Base-by-base conservation (phyloP, 2,113 vertebrate genomes). In the Propithecus coquereli region DNA sequence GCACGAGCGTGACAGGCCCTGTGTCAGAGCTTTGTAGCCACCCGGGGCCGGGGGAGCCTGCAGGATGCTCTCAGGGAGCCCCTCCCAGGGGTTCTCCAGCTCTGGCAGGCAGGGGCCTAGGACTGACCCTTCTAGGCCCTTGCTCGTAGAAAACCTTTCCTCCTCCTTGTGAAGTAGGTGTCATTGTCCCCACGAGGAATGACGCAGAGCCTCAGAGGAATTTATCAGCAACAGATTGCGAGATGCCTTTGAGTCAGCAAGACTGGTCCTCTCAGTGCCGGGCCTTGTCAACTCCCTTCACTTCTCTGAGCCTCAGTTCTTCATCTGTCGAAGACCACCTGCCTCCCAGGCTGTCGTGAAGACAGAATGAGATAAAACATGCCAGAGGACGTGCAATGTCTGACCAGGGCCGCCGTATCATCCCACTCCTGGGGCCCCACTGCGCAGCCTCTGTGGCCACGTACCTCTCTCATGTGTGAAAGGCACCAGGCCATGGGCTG, bases 1-100 rank as follows among this genome's bases (percentile, higher is more conserved):
- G 96, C 96, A 96, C 1, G 43, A 96, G 97, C 57, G 7, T 96
- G 97, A 94, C 91, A 47, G 27, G 57, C 87, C 65, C 80, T 10
- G 11, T 83, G 43, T 87, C 0, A n/a, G 85, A 84, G 59, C 52
- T 74, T 52, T 13, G 0, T 45, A 34, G 70, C 54, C 18, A 27
- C 89, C 73, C 1, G 23, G 80, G 57, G 43, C n/a, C 8, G 7
- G 54, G 70, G 32, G 59, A 70, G 81, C 37, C 93, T 74, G 76
- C n/a, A 30, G 81, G 76, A 86, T 1, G 8, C 47, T 9, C 59
- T 85, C 23, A 7, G 82, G 73, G 50, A 77, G 81, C 27, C 40
- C 63, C 50, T 76, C 47, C 8, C 17, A 1, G n/a, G 70, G 47
- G 14, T 52, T 61, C 52, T 45, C 12, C 30, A 34, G 70, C 70